phyloP scores from a whole-genome alignment of 2,113 vertebrate genomes.

The Tupaia chinensis region DNA sequence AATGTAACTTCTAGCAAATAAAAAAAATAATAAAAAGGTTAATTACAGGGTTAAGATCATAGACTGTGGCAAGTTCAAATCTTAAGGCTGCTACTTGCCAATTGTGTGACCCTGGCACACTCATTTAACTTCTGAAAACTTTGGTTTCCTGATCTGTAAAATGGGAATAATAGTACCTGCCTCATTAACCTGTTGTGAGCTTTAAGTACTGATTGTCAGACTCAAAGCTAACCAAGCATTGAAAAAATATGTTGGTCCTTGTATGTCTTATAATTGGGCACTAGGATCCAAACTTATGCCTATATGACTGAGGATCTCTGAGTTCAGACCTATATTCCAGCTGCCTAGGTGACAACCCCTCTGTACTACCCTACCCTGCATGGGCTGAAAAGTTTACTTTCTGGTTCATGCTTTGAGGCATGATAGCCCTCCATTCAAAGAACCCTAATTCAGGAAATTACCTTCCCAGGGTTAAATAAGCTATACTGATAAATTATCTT shows the following conservation, averaged over 20 bases:
- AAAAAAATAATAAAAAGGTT: too few species aligned
- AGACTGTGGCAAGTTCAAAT: too few species aligned
- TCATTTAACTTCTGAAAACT: too few species aligned
- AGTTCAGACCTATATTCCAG: background rate
- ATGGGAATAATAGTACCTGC: too few species aligned
- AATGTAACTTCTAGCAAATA: too few species aligned
- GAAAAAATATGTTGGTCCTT: background rate
- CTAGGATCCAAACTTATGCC: rapidly evolving
- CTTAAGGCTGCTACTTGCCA: too few species aligned
- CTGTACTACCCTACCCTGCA: background rate
- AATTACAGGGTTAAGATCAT: background rate
- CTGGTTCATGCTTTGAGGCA: background rate
- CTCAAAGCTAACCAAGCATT: background rate
- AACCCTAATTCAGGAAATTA: constrained; percentile 82
- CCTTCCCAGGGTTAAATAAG: constrained; percentile 84
- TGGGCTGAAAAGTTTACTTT: background rate
- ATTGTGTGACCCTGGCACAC: too few species aligned
- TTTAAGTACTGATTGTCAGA: background rate
- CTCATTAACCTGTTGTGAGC: background rate
- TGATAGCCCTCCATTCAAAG: rapidly evolving
- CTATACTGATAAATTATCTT: constrained; percentile 87
- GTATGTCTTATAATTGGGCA: background rate
- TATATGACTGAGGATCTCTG: rapidly evolving
- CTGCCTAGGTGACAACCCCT: background rate
- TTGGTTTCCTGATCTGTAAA: too few species aligned